Evolutionary conservation across 30 jellyfish, hydroid and myxozoan genomes (phyloP).

Genomic region (Aurelia aurita): DNA sequence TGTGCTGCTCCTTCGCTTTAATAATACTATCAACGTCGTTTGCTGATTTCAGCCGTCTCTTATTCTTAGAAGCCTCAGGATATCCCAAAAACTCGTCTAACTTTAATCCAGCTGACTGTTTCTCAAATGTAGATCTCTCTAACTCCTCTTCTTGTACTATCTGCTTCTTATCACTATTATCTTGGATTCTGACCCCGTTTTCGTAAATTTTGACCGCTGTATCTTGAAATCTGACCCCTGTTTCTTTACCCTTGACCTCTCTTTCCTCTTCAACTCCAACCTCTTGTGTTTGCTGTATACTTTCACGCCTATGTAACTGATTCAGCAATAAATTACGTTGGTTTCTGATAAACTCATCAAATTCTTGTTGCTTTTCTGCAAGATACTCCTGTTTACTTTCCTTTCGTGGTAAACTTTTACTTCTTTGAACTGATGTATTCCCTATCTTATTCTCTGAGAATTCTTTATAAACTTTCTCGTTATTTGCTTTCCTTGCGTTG

Average conservation of each 20-base stretch:
- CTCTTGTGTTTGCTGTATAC: slow-evolving; percentile 8
- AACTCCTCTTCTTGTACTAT: slow-evolving; percentile 13
- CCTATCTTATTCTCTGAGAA: background rate
- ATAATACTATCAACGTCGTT: slow-evolving; percentile 49
- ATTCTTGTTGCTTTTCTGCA: slow-evolving; percentile 37
- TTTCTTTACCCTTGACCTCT: slow-evolving; percentile 11
- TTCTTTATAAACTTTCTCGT: slow-evolving; percentile 8
- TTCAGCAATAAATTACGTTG: slow-evolving; percentile 52
- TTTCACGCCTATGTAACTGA: slow-evolving; percentile 22
- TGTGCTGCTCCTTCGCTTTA: slow-evolving; percentile 16
- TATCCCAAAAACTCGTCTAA: slow-evolving; percentile 37
- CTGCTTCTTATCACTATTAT: background rate
- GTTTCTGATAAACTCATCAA: slow-evolving; percentile 64
- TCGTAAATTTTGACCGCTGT: background rate
- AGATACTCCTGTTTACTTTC: slow-evolving; percentile 22
- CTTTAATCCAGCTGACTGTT: slow-evolving; percentile 26
- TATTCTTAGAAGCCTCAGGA: slow-evolving; percentile 47
- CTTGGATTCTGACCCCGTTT: background rate
- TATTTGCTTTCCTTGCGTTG: slow-evolving; percentile 18
- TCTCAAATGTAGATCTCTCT: background rate
- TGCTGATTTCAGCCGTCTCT: slow-evolving; percentile 36
- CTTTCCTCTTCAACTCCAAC: background rate
- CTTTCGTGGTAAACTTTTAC: slow-evolving; percentile 50
- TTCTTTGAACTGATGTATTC: slow-evolving; percentile 9
- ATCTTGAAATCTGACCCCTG: slow-evolving; percentile 3